A percentile compares a stretch with the other conserved stretches of the same genome.
phyloP scores from a whole-genome alignment of 2,113 vertebrate species.

The Eudorcas thomsonii region DNA sequence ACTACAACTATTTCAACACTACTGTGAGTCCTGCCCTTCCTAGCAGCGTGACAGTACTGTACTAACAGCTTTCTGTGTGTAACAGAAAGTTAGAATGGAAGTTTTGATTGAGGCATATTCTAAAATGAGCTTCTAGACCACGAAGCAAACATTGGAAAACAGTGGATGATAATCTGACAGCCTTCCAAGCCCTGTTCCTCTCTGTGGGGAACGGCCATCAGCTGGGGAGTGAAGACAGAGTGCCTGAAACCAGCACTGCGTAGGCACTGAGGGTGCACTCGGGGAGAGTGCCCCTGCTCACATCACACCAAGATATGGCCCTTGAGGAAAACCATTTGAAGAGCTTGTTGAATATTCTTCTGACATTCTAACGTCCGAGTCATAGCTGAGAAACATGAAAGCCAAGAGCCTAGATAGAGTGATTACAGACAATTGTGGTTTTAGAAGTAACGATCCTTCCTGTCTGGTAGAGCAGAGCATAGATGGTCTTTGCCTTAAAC shows the following conservation, averaged over 20 bases:
- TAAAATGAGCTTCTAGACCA: background rate
- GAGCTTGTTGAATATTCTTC: background rate
- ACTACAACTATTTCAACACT: background rate
- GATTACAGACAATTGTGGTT: background rate
- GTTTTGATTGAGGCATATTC: background rate
- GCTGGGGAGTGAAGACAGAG: background rate
- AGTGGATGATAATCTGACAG: background rate
- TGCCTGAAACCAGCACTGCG: background rate
- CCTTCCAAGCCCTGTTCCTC: background rate
- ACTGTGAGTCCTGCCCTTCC: background rate
- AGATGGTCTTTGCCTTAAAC: background rate
- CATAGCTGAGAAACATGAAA: background rate
- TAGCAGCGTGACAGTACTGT: background rate
- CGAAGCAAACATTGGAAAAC: background rate
- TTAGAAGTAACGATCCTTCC: background rate
- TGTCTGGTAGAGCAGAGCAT: background rate
- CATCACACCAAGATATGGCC: background rate
- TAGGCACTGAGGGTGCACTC: rapidly evolving
- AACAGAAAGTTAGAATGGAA: background rate
- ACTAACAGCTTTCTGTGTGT: background rate
- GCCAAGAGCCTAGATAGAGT: background rate
- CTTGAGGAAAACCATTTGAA: background rate
- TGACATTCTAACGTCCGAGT: background rate
- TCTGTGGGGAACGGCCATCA: background rate
- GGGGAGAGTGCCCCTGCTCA: background rate